These are phyloP conservation scores for Plagodis dolabraria DNA, from an alignment of 2,888 invertebrate genomes.

Conservation along the genomic window DNA sequence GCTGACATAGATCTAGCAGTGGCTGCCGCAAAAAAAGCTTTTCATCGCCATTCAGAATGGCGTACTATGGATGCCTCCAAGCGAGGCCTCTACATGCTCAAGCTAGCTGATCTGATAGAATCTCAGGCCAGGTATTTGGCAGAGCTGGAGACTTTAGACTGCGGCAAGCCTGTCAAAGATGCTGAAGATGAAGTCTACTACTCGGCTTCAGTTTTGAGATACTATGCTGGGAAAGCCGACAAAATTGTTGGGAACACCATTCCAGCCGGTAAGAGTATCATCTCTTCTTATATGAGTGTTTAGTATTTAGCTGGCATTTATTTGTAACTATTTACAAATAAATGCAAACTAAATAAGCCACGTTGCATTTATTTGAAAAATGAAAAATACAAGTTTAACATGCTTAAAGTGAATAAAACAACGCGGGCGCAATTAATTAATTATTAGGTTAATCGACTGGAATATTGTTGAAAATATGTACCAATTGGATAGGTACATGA, in stretches of 20 bases:
- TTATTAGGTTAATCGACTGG: too few relatives aligned
- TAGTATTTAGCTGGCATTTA: too few relatives aligned
- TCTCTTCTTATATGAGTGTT: background rate
- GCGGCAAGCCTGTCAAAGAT: conserved; percentile 94
- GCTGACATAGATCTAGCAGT: conserved; percentile 93
- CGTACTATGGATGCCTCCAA: conserved; percentile 92
- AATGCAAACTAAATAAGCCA: too few relatives aligned
- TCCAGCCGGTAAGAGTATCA: conserved; percentile 86
- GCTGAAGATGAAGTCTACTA: conserved; percentile 88
- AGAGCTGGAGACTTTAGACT: conserved; percentile 96
- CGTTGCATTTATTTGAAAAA: too few relatives aligned
- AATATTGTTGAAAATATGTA: too few relatives aligned
- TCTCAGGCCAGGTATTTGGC: conserved; percentile 90
- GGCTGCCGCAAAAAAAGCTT: conserved; percentile 91
- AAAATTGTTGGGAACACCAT: conserved; percentile 92
- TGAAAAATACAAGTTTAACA: too few relatives aligned
- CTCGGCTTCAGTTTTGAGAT: conserved; percentile 88
- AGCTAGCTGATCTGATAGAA: conserved; percentile 91
- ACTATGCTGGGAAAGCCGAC: conserved; percentile 97
- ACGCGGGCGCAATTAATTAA: too few relatives aligned
- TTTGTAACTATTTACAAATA: too few relatives aligned
- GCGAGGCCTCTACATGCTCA: conserved; percentile 89
- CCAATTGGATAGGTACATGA: too few relatives aligned
- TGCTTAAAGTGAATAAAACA: too few relatives aligned
- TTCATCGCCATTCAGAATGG: conserved; percentile 90